Percentiles rank a stretch among this genome's conserved stretches.
phyloP scores from a whole-genome alignment of 2,797 vertebrate species.

The Sebastes dallii region DNA sequence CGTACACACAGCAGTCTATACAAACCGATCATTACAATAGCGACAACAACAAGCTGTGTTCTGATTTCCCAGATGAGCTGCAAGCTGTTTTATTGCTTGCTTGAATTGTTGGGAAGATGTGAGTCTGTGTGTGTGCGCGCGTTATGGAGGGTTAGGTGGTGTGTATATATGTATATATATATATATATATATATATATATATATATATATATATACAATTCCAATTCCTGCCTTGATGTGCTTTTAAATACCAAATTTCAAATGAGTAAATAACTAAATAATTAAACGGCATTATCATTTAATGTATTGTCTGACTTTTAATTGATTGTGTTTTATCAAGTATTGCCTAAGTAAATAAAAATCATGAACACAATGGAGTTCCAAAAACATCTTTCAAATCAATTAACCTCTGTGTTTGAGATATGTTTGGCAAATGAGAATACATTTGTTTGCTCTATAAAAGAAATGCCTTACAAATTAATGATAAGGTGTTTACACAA shows the following conservation, averaged over 20 bases:
- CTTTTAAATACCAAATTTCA: constrained; percentile 41
- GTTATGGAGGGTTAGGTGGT: not conserved
- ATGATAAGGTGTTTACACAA: not conserved
- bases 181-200: not conserved
- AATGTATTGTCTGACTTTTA: constrained; percentile 45
- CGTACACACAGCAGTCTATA: constrained; percentile 25
- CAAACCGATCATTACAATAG: constrained; percentile 56
- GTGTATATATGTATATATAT: not conserved
- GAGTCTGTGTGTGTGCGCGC: not conserved
- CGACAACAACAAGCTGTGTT: constrained; percentile 53
- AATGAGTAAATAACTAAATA: constrained; percentile 34
- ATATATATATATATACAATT: constrained; percentile 8
- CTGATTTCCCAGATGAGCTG: constrained; percentile 71
- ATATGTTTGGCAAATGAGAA: constrained; percentile 18
- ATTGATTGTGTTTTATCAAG: constrained; percentile 44
- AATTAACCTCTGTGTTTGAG: constrained; percentile 37
- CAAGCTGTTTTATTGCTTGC: constrained; percentile 61
- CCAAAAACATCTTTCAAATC: constrained; percentile 25
- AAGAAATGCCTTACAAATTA: not conserved
- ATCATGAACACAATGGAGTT: not conserved
- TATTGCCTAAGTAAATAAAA: constrained; percentile 18
- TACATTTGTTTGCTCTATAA: not conserved
- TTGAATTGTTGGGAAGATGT: constrained; percentile 37
- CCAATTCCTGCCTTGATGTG: constrained; percentile 3
- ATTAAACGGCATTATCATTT: constrained; percentile 46